These are phyloP conservation scores for Halcyon malimbica DNA, from an alignment of 2,113 vertebrate genomes.

Conservation along the genomic window DNA sequence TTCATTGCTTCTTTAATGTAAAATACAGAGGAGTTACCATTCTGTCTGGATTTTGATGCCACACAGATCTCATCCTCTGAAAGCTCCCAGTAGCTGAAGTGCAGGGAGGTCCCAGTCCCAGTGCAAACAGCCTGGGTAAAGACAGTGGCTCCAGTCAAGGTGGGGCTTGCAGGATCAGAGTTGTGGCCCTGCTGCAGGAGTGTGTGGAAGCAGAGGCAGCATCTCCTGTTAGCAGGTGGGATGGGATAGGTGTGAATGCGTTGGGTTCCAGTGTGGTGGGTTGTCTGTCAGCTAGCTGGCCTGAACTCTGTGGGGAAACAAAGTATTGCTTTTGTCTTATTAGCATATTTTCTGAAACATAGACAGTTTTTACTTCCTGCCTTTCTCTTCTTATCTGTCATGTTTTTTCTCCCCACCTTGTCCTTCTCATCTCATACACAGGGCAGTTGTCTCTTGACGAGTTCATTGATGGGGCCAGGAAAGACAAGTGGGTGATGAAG, in stretches of 20 bases:
- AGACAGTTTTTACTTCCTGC: background rate
- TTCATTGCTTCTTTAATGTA: background rate
- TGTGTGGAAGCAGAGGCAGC: fast-evolving
- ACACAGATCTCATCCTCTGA: background rate
- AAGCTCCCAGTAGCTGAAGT: background rate
- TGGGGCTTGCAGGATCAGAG: background rate
- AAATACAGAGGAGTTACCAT: background rate
- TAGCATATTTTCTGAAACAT: fast-evolving
- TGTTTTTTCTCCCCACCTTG: background rate
- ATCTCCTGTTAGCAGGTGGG: fast-evolving
- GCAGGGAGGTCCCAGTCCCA: background rate
- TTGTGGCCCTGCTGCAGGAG: background rate
- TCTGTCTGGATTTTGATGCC: background rate
- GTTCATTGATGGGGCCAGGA: conserved; percentile 89
- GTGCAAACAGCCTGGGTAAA: background rate
- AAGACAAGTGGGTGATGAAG: conserved; percentile 97
- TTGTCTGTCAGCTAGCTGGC: background rate
- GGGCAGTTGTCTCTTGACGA: conserved; percentile 92
- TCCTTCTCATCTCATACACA: conserved; percentile 20
- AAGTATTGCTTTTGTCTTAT: background rate
- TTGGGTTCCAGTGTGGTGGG: background rate
- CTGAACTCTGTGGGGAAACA: background rate
- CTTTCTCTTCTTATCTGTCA: background rate
- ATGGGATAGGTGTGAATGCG: background rate
- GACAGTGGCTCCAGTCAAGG: background rate